These are phyloP conservation scores for Acrossocheilus wenchowensis DNA, from an alignment of 2,797 vertebrate species.

Conservation along the genomic window DNA sequence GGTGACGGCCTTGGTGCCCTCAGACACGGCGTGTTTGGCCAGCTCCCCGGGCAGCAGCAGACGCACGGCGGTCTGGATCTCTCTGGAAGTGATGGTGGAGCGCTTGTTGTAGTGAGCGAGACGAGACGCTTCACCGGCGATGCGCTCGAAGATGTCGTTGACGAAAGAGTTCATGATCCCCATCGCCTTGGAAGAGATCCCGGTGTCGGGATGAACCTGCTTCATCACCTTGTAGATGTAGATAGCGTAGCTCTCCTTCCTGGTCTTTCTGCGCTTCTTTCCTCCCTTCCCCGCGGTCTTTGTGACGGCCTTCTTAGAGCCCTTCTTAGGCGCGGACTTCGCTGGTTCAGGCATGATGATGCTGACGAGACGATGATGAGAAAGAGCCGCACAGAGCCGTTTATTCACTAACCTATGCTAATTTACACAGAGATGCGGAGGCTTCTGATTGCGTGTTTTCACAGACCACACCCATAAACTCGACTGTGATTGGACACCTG, in stretches of 20 bases:
- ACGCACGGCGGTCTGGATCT: constrained; percentile 1
- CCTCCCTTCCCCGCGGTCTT: neutral
- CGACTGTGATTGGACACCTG: neutral
- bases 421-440: rapidly evolving
- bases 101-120: constrained; percentile 3
- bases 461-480: neutral
- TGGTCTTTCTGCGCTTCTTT: neutral
- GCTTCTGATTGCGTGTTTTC: neutral
- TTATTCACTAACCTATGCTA: neutral
- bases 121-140: neutral
- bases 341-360: neutral
- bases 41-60: neutral
- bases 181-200: neutral
- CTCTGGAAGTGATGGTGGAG: neutral
- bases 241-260: neutral
- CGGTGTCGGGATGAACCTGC: too few species aligned
- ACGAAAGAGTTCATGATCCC: neutral
- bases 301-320: neutral
- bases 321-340: neutral
- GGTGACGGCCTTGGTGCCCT: neutral
- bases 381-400: rapidly evolving
- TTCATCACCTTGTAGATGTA: too few species aligned
- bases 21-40: constrained; percentile 1
- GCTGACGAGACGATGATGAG: rapidly evolving
- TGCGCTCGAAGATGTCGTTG: constrained; percentile 4